phyloP scores from a whole-genome alignment of 1,140 invertebrate species.

The Camponotus floridanus region DNA sequence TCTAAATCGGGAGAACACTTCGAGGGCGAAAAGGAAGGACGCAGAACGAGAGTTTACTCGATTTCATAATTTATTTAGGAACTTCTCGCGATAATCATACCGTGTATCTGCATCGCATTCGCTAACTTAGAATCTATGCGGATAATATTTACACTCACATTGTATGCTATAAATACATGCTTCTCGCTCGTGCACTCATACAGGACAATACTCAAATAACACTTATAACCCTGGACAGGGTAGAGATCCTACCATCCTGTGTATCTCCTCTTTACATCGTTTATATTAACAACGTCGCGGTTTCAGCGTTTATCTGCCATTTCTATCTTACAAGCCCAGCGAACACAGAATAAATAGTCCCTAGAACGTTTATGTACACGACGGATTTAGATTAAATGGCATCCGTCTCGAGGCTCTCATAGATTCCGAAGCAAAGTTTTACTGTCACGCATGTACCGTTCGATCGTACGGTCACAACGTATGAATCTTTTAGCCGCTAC shows the following conservation, averaged over 20 bases:
- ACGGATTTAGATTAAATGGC: constrained; percentile 39
- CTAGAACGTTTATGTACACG: constrained; percentile 62
- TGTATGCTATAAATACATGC: constrained; percentile 74
- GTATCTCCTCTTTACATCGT: constrained; percentile 37
- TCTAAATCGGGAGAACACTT: neutral
- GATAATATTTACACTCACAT: constrained; percentile 78
- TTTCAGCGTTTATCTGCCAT: constrained; percentile 28
- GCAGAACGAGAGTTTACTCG: constrained; percentile 20
- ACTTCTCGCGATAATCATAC: constrained; percentile 81
- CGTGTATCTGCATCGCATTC: constrained; percentile 75
- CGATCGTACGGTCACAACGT: neutral
- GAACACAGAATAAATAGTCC: constrained; percentile 63
- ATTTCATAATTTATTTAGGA: constrained; percentile 83
- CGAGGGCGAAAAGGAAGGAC: constrained; percentile 18
- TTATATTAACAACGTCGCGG: constrained; percentile 37
- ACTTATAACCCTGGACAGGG: constrained; percentile 11
- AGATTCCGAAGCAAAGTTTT: constrained; percentile 7
- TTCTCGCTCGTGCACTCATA: constrained; percentile 39
- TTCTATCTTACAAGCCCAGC: constrained; percentile 64
- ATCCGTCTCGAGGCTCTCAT: constrained; percentile 28
- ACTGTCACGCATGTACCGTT: constrained; percentile 3
- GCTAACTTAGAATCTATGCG: constrained; percentile 77
- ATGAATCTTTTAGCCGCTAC: neutral
- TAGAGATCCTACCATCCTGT: neutral
- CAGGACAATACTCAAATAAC: constrained; percentile 51